Conservation (phyloP, 37 sponge, comb jelly and placozoan species). For the Cliona cf. orientalis region DNA sequence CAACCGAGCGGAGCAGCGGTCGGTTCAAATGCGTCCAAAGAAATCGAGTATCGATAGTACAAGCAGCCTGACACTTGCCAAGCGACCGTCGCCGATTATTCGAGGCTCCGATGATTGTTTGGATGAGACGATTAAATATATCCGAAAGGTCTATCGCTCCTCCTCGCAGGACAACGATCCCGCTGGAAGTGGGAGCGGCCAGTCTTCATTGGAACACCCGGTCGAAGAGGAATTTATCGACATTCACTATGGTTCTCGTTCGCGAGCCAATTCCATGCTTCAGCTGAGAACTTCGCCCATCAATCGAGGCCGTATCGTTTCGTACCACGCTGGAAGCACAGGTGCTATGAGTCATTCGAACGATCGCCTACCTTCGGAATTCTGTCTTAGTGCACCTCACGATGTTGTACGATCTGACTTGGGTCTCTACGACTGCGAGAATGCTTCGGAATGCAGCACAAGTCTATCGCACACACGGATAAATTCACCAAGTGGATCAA, state of each 20-base stretch:
- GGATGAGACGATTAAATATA: conserved; percentile 55
- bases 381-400: conserved; percentile 37
- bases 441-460: background rate
- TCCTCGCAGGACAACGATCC: background rate
- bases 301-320: background rate
- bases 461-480: conserved; percentile 22
- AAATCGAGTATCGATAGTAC: conserved; percentile 1
- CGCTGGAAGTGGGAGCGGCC: background rate
- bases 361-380: conserved; percentile 15
- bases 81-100: conserved; percentile 52
- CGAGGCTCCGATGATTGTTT: conserved; percentile 52
- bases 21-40: too few species aligned
- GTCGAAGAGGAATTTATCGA: conserved; percentile 26
- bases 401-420: conserved; percentile 53
- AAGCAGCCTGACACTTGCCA: conserved; percentile 7
- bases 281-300: conserved; percentile 34
- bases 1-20: too few species aligned
- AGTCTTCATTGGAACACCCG: background rate
- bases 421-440: conserved; percentile 47
- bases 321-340: conserved; percentile 1
- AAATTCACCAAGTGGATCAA: conserved; percentile 52
- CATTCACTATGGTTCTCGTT: conserved; percentile 18
- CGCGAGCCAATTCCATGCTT: conserved; percentile 31
- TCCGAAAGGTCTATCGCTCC: conserved; percentile 29
- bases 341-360: background rate